These are phyloP conservation scores for Lamellibrachia satsuma DNA, from an alignment of 2,888 invertebrate species.

Conservation along the genomic window DNA sequence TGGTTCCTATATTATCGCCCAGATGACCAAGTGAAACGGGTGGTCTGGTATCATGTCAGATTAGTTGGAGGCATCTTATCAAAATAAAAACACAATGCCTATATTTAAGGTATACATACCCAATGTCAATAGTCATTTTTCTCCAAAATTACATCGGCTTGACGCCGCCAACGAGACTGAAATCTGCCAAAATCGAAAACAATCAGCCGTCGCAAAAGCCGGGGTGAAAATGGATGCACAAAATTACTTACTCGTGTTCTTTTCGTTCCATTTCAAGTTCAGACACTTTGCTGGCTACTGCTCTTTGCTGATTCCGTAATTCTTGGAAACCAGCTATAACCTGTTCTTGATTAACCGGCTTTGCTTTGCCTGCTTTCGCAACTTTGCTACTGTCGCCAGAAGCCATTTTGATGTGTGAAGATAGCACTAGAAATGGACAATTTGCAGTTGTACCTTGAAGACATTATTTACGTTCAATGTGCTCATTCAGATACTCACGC, in stretches of 20 bases:
- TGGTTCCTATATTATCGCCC: too few species aligned
- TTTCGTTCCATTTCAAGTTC: slow-evolving; percentile 94
- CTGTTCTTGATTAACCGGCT: slow-evolving; percentile 72
- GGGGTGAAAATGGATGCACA: slow-evolving; percentile 20
- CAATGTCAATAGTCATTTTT: too few species aligned
- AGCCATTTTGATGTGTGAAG: slow-evolving; percentile 27
- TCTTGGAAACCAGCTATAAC: slow-evolving; percentile 87
- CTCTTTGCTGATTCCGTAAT: slow-evolving; percentile 86
- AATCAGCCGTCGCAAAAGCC: background rate
- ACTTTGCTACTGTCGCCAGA: slow-evolving; percentile 26
- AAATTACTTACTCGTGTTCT: slow-evolving; percentile 84
- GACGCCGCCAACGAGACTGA: too few species aligned
- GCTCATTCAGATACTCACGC: too few species aligned
- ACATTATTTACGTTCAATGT: background rate
- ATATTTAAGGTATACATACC: too few species aligned
- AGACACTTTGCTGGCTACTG: slow-evolving; percentile 85
- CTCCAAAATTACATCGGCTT: too few species aligned
- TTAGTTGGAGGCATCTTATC: too few species aligned
- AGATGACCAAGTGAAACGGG: too few species aligned
- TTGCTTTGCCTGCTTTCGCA: slow-evolving; percentile 33
- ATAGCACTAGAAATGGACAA: background rate
- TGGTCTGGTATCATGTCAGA: too few species aligned
- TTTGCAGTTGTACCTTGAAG: background rate
- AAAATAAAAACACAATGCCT: too few species aligned
- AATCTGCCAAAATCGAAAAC: too few species aligned